Evolutionary conservation across 2,113 vertebrate genomes (phyloP), one percentile per base, ranked within the genome.

Genomic region (Calcarius ornatus): DNA sequence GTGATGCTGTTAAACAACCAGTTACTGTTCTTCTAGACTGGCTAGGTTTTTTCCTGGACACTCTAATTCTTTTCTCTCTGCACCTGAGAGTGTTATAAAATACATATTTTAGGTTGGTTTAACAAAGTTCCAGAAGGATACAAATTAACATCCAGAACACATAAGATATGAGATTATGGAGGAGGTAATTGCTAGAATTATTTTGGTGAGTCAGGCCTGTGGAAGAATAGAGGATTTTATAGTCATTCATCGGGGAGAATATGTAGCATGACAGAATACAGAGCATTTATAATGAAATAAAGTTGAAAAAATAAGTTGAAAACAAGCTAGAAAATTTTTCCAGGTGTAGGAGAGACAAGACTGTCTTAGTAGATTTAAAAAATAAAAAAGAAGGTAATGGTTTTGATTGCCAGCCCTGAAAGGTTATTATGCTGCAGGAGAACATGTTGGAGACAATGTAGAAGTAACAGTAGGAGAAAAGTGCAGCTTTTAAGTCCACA

Each of bases 171-270:
- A 87, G 48, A 77, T 76, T 64, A 79, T 92, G 72, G 69, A 94
- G 91, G 78, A 91, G 80, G 71, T 94, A 90, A 92, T 94, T 94
- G 73, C 48, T 84, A n/a, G 70, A 40, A 68, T 92, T 91, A 89
- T 64, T 95, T 86, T 79, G 45, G 64, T 94, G 89, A 95, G 61
- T 89, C 80, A 78, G 45, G n/a, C 31, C 43, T 84, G 28, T 91
- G 73, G 73, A 94, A 92, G 43, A 95, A 82, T 56, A 81, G 73
- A 84, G 43, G 25, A 61, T 50, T 76, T 60, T 65, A 17, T 22
- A 76, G 89, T 84, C 85, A 85, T 33, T 92, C 57, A 88, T 86
- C 11, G 53, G 83, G 61, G 84, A 83, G 30, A 84, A 35, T 63
- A 71, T 64, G 56, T 56, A 84, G 56, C 65, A 24, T 82, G 88